Evolutionary conservation across 2,797 vertebrate species (phyloP), one percentile per base, ranked within the genome.

Genomic region (Leucoraja ocellata): DNA sequence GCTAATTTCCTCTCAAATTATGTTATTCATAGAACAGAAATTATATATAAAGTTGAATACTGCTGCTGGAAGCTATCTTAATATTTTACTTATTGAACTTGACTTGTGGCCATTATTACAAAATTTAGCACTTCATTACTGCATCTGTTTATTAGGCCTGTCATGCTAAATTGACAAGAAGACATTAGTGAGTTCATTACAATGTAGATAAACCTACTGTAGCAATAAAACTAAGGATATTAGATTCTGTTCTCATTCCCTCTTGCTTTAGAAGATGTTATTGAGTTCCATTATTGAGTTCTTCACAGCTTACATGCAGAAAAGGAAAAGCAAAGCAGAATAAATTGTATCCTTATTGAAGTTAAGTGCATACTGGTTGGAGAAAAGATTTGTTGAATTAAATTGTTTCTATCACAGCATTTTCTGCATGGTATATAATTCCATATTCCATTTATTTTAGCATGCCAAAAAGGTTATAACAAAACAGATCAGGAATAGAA

Each of bases 151-250:
- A 91, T 91, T 91, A 74, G 68, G 11, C 90, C 36, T 76, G 90
- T 76, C 71, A 54, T 91, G 23, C 71, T 91, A 76, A 74, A 91
- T 91, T 36, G 68, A 91, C 68, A 91, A 73, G 61, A 86, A 91
- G 71, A 54, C 90, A 91, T 91, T 91, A 91, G 68, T 74, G 71
- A 91, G 68, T 91, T 74, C 90, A 91, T 91, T 91, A 91, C 54
- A 91, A 73, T 71, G 74, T 91, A 91, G 74, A 46, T 74, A 91
- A 74, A 91, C 90, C 71, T 28, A 91, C 90, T 74, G 21, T 54
- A 16, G 90, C 90, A 91, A 91, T 91, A 91, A 91, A 91, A 76
- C 39, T 73, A 54, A 74, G 36, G 68, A 91, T 46, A 76, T 91
- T 91, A 73, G 2, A 74, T 91, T 73, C 90, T 74, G 23, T 68